These are phyloP conservation scores for Neosilurus mollespiculum DNA, from an alignment of 2,797 vertebrate species.

Conservation along the genomic window DNA sequence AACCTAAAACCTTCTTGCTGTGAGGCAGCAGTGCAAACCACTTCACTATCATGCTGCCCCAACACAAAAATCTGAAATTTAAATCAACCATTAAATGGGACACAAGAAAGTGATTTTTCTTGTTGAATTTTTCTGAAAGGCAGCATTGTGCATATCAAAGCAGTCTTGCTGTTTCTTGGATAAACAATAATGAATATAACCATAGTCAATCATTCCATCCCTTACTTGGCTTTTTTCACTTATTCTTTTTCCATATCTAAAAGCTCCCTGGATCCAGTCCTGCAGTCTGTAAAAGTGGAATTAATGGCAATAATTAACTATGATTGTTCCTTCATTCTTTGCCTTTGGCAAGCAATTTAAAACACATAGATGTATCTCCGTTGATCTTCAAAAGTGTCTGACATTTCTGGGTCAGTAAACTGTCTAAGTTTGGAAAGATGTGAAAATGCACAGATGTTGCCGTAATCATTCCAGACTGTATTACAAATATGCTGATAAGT, in stretches of 20 bases:
- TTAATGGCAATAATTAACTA: slow-evolving; percentile 47
- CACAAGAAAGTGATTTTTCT: slow-evolving; percentile 8
- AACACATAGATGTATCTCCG: slow-evolving; percentile 31
- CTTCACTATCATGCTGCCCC: too few relatives aligned
- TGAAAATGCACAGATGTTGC: slow-evolving; percentile 30
- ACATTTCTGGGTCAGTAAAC: slow-evolving; percentile 39
- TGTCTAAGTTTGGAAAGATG: slow-evolving; percentile 21
- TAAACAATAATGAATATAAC: slow-evolving; percentile 35
- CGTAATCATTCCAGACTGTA: slow-evolving; percentile 9
- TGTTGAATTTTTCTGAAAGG: slow-evolving; percentile 16
- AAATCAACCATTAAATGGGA: slow-evolving; percentile 3
- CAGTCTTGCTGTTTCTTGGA: slow-evolving; percentile 25
- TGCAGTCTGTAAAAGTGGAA: slow-evolving; percentile 39
- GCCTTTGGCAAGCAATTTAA: slow-evolving; percentile 36
- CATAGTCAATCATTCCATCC: slow-evolving; percentile 26
- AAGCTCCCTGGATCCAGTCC: slow-evolving; percentile 9
- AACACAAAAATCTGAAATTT: not conserved
- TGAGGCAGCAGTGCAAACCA: too few relatives aligned
- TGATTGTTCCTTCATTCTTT: slow-evolving; percentile 33
- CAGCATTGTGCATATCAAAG: slow-evolving; percentile 35
- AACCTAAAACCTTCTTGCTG: too few relatives aligned
- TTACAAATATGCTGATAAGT: slow-evolving; percentile 33
- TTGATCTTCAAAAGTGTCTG: slow-evolving; percentile 31
- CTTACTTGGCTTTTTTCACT: slow-evolving; percentile 11
- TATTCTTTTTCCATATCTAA: slow-evolving; percentile 15